Conservation (phyloP, 2,113 vertebrate species). For the Meriones unguiculatus region DNA sequence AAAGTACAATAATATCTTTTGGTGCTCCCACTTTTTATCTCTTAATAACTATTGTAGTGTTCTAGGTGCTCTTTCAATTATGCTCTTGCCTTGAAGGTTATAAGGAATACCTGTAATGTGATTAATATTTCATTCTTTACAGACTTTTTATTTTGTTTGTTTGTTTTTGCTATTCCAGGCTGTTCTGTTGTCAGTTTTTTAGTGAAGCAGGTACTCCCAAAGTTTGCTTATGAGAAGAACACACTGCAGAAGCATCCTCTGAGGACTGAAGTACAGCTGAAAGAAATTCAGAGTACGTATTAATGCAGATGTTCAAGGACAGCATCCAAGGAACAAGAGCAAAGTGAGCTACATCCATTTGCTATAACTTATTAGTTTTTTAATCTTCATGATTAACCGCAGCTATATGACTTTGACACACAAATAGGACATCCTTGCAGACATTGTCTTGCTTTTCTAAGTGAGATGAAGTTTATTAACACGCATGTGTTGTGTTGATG, state of each 20-base stretch:
- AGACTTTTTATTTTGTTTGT: not conserved
- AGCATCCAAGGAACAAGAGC: not conserved
- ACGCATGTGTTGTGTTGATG: not conserved
- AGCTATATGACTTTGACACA: not conserved
- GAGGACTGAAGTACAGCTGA: not conserved
- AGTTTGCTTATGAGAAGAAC: not conserved
- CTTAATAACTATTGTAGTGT: not conserved
- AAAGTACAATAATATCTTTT: not conserved
- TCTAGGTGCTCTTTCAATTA: not conserved
- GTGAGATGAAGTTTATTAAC: not conserved
- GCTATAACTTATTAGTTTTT: not conserved
- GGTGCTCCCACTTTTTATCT: not conserved
- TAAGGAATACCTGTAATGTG: not conserved
- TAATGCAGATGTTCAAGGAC: not conserved
- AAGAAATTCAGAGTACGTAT: not conserved
- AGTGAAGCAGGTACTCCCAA: not conserved
- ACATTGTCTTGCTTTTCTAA: no score
- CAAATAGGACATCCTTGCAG: no score
- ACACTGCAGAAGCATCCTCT: not conserved
- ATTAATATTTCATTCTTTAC: not conserved
- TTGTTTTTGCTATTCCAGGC: not conserved
- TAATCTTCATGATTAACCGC: not conserved
- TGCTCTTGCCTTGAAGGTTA: not conserved
- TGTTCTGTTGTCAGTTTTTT: not conserved
- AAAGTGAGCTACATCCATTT: not conserved